Conservation (phyloP, 1,140 invertebrate genomes). For the Acromyrmex charruanus region DNA sequence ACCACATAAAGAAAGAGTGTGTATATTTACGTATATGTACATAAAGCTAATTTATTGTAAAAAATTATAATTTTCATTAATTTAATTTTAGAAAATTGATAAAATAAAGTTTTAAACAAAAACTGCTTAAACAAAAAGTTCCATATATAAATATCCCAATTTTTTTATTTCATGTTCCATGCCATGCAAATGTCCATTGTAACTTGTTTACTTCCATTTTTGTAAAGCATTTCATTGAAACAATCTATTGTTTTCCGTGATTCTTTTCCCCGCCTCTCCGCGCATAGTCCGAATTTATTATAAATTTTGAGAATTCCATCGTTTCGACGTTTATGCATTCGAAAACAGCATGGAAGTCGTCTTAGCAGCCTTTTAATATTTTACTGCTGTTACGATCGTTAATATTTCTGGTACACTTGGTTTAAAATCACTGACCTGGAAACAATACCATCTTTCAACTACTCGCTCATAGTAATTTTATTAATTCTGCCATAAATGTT, state of each 20-base stretch:
- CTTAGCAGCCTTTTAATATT: conserved; percentile 50
- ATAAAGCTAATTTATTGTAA: background rate
- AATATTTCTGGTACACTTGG: conserved; percentile 56
- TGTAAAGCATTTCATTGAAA: conserved; percentile 15
- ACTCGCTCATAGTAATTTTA: conserved; percentile 51
- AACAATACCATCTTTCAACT: conserved; percentile 27
- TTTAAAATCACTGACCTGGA: conserved; percentile 47
- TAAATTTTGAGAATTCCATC: background rate
- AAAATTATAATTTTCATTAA: conserved; percentile 28
- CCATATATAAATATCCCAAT: conserved; percentile 22
- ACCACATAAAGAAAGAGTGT: background rate
- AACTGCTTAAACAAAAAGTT: background rate
- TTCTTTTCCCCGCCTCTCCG: background rate
- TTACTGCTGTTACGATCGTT: conserved; percentile 34
- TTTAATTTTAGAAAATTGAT: conserved; percentile 8
- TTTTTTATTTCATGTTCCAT: conserved; percentile 26
- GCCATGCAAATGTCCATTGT: conserved; percentile 2
- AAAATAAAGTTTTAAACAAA: conserved; percentile 7
- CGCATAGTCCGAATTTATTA: background rate
- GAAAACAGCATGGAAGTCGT: background rate
- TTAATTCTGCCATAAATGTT: conserved; percentile 47
- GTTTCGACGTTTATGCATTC: conserved; percentile 31
- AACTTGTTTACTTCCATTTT: conserved; percentile 31
- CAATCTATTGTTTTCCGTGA: conserved; percentile 1
- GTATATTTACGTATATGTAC: background rate